Base-by-base conservation (phyloP, 2,888 invertebrate species). In the Caenorhabditis auriculariae region DNA sequence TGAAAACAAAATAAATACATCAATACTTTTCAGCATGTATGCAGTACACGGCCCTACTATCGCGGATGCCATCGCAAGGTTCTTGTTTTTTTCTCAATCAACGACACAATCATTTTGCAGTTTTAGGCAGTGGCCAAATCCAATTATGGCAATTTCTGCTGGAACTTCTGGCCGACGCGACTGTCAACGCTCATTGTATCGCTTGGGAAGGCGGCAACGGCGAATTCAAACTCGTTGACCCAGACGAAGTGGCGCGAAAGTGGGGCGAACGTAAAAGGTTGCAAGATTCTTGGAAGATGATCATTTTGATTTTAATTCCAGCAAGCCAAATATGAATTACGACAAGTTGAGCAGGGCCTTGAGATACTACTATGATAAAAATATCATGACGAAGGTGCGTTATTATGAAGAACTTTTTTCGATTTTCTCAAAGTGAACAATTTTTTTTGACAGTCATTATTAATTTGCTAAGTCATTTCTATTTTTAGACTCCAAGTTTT, bases 141-240 rank as follows among this genome's bases (percentile, higher is more conserved):
- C 94, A 95, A 87, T 87, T 95, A 84, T 95, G 95, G 95, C 94
- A 95, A 87, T 95, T 95, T 86, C 87, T 95, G 76, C 87, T 95
- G 81, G 94, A 95, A 85, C 89, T 94, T 82, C 88, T 95, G 82
- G 88, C 90, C 71, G 91, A 93, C 86, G 89, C 90, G 84, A 32
- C 47, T 89, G 60, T 55, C 15, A 71, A 74, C 39, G 47, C 64
- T 0, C 71, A 71, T 29, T 75, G 74, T 58, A 76, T 75, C 93
- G 89, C 83, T 91, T 94, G 93, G 94, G 93, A 93, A 87, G 93
- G 93, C 58, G 82, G 82, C 4, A 91, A 92, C 83, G 94, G 94
- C 52, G 93, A 93, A 86, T 94, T 94, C 87, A 91, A 92, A 76
- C 88, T 93, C 77, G 89, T 90, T 66, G 93, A 93, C 85, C 93